Percentiles rank a stretch among this genome's conserved stretches.
phyloP scores from a whole-genome alignment of 2,113 vertebrate genomes.

The Theristicus caerulescens region DNA sequence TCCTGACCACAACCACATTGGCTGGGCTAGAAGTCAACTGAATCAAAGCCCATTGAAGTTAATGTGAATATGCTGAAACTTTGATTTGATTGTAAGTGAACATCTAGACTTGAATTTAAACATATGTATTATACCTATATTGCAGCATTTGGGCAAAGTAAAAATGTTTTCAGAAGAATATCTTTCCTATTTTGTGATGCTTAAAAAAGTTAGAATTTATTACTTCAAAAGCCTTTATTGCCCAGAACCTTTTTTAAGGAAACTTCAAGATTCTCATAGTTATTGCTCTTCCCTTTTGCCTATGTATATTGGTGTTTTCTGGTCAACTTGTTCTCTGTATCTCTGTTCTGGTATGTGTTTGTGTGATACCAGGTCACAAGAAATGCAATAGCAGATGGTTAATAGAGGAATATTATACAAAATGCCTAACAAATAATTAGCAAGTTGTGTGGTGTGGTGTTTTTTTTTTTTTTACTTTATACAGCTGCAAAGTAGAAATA shows the following conservation, averaged over 20 bases:
- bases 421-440: background rate
- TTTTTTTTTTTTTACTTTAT: background rate
- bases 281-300: background rate
- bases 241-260: background rate
- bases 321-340: background rate
- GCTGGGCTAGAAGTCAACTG: background rate
- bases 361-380: background rate
- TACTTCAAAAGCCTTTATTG: background rate
- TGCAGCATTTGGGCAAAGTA: background rate
- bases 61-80: background rate
- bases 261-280: background rate
- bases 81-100: background rate
- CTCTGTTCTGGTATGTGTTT: background rate
- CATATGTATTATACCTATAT: background rate
- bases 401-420: background rate
- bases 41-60: background rate
- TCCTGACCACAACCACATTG: background rate
- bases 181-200: background rate
- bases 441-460: background rate
- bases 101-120: background rate
- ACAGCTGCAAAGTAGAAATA: background rate
- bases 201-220: background rate
- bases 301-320: background rate
- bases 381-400: background rate
- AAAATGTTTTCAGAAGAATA: background rate